A percentile compares a stretch with the other conserved stretches of the same genome.
phyloP scores from a whole-genome alignment of 37 sponge, comb jelly and placozoan genomes.

The Corticium candelabrum region DNA sequence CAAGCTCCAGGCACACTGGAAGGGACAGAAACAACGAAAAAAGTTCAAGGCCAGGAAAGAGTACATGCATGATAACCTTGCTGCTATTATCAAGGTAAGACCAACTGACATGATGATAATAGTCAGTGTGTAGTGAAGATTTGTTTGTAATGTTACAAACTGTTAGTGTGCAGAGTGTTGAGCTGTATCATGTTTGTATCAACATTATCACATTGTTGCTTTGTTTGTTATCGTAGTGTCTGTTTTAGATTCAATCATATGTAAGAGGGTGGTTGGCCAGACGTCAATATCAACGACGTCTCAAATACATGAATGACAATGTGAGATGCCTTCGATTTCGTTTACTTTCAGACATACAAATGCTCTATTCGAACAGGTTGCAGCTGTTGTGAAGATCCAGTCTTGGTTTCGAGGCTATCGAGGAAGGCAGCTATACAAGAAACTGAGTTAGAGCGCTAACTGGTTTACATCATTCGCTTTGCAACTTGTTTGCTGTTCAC shows the following conservation, averaged over 20 bases:
- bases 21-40: constrained; percentile 48
- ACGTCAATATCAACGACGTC: neutral
- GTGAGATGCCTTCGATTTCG: neutral
- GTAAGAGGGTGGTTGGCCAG: constrained; percentile 24
- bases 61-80: constrained; percentile 54
- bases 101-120: too few species aligned
- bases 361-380: neutral
- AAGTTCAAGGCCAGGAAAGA: constrained; percentile 59
- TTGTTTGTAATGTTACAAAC: too few species aligned
- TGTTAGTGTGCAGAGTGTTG: too few species aligned
- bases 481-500: neutral
- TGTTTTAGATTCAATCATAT: neutral
- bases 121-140: too few species aligned
- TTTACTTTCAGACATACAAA: neutral
- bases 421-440: neutral
- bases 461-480: neutral
- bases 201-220: too few species aligned
- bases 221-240: too few species aligned
- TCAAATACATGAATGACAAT: neutral
- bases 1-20: constrained; percentile 32
- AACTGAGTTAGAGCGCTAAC: constrained; percentile 6
- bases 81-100: constrained; percentile 49
- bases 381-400: constrained; percentile 10
- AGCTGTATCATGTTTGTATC: too few species aligned
- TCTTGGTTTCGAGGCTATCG: constrained; percentile 1